These are phyloP conservation scores for Thalassophryne amazonica DNA, from an alignment of 2,797 vertebrate genomes.

Conservation along the genomic window DNA sequence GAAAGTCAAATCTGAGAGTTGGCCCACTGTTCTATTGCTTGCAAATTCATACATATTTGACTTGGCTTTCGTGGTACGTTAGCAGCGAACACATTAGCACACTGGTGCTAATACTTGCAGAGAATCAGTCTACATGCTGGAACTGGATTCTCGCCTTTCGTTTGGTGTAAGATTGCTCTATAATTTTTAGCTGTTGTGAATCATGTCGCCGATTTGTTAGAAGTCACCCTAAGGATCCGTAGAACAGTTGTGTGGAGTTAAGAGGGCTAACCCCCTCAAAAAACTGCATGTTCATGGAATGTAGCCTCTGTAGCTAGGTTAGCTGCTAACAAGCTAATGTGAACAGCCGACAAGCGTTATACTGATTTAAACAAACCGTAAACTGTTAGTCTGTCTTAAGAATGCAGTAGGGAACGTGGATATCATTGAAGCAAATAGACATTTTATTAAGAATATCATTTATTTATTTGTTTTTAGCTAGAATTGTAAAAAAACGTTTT, in stretches of 20 bases:
- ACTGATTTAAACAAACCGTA: not conserved
- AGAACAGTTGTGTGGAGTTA: conserved; percentile 8
- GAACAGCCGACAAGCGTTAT: not conserved
- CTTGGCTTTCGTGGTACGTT: conserved; percentile 40
- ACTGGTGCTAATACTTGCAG: conserved; percentile 56
- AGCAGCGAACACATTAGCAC: conserved; percentile 45
- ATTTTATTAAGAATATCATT: not conserved
- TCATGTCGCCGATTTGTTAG: too few species aligned
- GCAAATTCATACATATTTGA: not conserved
- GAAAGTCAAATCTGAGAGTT: not conserved
- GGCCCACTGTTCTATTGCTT: not conserved
- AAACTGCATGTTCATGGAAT: not conserved
- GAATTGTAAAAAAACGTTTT: too few species aligned
- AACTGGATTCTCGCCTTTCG: not conserved
- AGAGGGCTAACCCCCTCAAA: not conserved
- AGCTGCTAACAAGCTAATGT: conserved; percentile 37
- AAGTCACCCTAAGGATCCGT: too few species aligned
- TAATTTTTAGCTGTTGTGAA: too few species aligned
- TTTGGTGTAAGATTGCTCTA: too few species aligned
- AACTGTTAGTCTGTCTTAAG: too few species aligned
- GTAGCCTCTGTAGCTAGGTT: conserved; percentile 11
- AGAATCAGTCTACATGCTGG: conserved; percentile 45
- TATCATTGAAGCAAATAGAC: rapidly evolving
- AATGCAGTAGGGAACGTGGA: too few species aligned
- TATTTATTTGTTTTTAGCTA: too few species aligned